Conservation (phyloP, 30 jellyfish, hydroid and myxozoan species). For the Cassiopea andromeda region DNA sequence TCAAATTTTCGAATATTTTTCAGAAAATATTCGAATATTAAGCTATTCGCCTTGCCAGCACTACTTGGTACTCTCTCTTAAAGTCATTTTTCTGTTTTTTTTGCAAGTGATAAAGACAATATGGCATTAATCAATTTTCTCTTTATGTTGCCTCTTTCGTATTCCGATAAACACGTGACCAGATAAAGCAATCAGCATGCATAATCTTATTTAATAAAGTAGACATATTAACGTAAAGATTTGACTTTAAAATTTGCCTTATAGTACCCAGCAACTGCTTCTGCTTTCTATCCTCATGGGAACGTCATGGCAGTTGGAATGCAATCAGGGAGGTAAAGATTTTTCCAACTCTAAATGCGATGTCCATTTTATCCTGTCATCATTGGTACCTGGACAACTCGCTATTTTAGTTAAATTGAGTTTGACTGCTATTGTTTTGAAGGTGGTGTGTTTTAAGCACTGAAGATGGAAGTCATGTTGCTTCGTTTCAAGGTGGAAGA, state of each 20-base stretch:
- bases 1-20: too few species aligned
- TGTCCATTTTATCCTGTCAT: not conserved
- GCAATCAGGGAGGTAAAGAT: slow-evolving; percentile 69
- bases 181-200: not conserved
- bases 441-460: slow-evolving; percentile 60
- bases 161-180: too few species aligned
- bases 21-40: too few species aligned
- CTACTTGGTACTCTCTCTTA: too few species aligned
- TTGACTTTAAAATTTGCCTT: not conserved
- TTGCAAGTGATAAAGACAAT: too few species aligned
- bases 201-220: not conserved
- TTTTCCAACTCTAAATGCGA: not conserved
- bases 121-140: too few species aligned
- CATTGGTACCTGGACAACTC: too few species aligned
- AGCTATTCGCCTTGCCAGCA: too few species aligned
- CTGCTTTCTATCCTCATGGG: slow-evolving; percentile 78
- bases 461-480: slow-evolving; percentile 60
- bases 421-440: not conserved
- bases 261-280: slow-evolving; percentile 67
- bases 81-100: too few species aligned
- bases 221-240: not conserved
- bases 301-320: slow-evolving; percentile 81
- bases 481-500: slow-evolving; percentile 64
- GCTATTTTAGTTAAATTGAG: not conserved
- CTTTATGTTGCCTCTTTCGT: too few species aligned